Evolutionary conservation across 2,888 invertebrate species (phyloP), one percentile per base, ranked within the genome.

Genomic region (Brenthis daphne): DNA sequence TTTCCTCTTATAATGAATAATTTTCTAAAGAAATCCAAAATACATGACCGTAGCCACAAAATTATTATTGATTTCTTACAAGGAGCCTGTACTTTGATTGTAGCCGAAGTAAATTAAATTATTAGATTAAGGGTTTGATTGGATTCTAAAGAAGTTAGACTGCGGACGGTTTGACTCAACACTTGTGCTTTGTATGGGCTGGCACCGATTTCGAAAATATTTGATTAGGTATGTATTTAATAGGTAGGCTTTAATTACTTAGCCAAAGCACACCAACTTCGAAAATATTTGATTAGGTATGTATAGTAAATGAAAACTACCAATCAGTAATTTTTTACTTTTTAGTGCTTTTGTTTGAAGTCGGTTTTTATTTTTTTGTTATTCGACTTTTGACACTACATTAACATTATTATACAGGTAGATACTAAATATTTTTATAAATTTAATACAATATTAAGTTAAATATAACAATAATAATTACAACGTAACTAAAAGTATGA

Each of bases 101-200:
- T 77, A 75, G 76, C 71, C 73, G 71, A 74, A 77, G 73, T 79
- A 79, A 78, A 81, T 80, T 77, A 79, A 79, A 79, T 81, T 79
- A 81, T 79, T 76, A 75, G 75, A 79, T 82, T 82, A 80, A 69
- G 74, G 77, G 75, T 82, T 81, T 81, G 77, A 82, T 80, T 78
- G 77, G 76, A 79, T 80, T 80, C 69, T 60, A 65, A 67, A 66
- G 73, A 77, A 79, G 79, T 79, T 78, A 73, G 73, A 74, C 74
- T 69, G 65, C 71, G 73, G 68, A 71, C 61, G 63, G 61, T 69
- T 57, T 37, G 53, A 69, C 37, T 47, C 55, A 48, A 66, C 48
- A 48, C 33, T 56, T 67, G 33, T 67, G 67, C n/a, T n/a, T n/a
- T n/a, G n/a, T n/a, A n/a, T n/a, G n/a, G n/a, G n/a, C n/a, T n/a